Conservation (phyloP, 1,140 invertebrate genomes). For the Drosophila orosa region DNA sequence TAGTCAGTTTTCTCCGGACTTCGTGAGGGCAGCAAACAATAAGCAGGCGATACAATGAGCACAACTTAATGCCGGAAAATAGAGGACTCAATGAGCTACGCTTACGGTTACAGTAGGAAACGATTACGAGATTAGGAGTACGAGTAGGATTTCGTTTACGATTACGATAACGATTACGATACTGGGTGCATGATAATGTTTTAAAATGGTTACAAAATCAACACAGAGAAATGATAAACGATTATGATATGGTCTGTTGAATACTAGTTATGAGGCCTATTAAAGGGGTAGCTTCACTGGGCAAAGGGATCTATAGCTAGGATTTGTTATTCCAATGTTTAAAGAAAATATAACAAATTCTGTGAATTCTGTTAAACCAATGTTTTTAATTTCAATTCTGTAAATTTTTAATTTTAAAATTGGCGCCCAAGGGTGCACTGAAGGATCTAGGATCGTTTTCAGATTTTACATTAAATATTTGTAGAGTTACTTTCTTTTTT, state of each 20-base stretch:
- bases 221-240: slow-evolving; percentile 21
- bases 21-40: slow-evolving; percentile 37
- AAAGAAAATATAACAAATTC: too few relatives aligned
- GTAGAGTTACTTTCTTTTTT: background rate
- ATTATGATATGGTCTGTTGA: slow-evolving; percentile 1
- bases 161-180: slow-evolving; percentile 13
- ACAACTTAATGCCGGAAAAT: slow-evolving; percentile 29
- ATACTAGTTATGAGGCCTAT: slow-evolving; percentile 16
- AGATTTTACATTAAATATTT: background rate
- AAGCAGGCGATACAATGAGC: slow-evolving; percentile 53
- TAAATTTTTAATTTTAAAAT: background rate
- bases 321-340: too few relatives aligned
- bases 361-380: too few relatives aligned
- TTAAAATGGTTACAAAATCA: slow-evolving; percentile 22
- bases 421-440: background rate
- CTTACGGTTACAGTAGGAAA: slow-evolving; percentile 35
- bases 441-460: background rate
- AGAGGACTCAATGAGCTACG: slow-evolving; percentile 48
- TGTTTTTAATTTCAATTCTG: too few relatives aligned
- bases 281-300: slow-evolving; percentile 1
- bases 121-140: slow-evolving; percentile 22
- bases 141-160: slow-evolving; percentile 1
- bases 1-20: background rate
- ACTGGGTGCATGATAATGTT: slow-evolving; percentile 17
- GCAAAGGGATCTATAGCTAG: background rate